These are phyloP conservation scores for Hipposideros armiger DNA, from an alignment of 2,113 vertebrate genomes.

Conservation along the genomic window DNA sequence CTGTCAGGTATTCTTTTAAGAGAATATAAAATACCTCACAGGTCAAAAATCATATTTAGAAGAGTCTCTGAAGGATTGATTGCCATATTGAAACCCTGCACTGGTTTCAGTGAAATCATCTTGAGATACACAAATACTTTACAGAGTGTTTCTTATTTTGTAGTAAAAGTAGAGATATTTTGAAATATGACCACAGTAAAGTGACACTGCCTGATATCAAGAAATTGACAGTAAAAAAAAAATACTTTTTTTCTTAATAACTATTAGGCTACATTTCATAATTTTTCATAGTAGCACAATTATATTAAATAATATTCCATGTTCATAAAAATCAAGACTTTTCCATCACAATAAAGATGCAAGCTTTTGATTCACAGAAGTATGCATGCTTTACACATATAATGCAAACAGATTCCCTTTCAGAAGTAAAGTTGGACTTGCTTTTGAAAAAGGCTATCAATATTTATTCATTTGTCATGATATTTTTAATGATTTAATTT, in stretches of 20 bases:
- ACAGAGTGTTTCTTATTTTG: conserved; percentile 10
- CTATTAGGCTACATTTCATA: not conserved
- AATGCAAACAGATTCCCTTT: not conserved
- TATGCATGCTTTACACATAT: not conserved
- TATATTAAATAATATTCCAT: not conserved
- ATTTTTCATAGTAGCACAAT: not conserved
- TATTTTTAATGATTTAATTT: not conserved
- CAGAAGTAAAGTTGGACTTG: not conserved
- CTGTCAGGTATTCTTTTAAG: conserved; percentile 71
- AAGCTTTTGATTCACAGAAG: not conserved
- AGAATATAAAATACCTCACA: conserved; percentile 72
- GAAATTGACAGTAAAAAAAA: conserved; percentile 21
- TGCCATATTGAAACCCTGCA: conserved; percentile 76
- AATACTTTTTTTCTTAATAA: not conserved
- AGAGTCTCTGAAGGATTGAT: conserved; percentile 73
- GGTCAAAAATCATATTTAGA: conserved; percentile 71
- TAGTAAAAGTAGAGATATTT: conserved; percentile 26
- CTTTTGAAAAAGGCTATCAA: not conserved
- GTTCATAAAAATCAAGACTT: not conserved
- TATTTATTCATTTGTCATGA: not conserved
- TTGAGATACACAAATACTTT: conserved; percentile 39
- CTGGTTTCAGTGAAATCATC: conserved; percentile 59
- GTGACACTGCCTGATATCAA: not conserved
- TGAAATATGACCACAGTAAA: not conserved
- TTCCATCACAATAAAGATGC: not conserved